Evolutionary conservation across 2,113 vertebrate species (phyloP), one percentile per base, ranked within the genome.

Genomic region (Girardinichthys multiradiatus): DNA sequence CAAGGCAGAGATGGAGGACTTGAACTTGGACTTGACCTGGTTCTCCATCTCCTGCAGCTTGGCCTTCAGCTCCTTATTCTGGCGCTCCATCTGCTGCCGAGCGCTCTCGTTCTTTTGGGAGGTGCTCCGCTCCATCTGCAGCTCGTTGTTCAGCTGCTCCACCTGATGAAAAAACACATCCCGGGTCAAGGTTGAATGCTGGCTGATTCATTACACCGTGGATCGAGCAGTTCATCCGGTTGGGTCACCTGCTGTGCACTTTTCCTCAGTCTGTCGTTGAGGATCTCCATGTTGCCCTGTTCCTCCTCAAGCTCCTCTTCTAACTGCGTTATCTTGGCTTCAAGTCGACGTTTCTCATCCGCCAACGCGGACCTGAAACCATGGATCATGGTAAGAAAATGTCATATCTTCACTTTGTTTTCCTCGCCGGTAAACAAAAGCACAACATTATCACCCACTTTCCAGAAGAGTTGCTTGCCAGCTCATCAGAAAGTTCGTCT

Each of bases 301-400:
- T 99, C 97, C 68, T 99, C 97, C 74, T 99, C 98, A 42, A 99
- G 92, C 87, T 99, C 97, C 79, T 99, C 97, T 62, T 99, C 97
- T 35, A 99, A 90, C 48, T 97, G 96, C 2, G 95, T 69, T 35
- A 99, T 97, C 87, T 96, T 95, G 4, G 96, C 93, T 68, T 99
- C 97, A 86, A 99, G 92, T 1, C 96, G 97, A 4, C 96, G 96
- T 76, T 97, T 98, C 81, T 99, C 97, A 1, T 99, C 97, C 72
- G 95, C 91, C 26, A 96, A 92, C 1, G 95, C 86, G 0, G 95
- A 96, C 90, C 98, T 99, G 68, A 27, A 19, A 31, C 19, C 57
- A 42, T 15, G 57, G 27, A 63, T 54, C 10, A 72, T 29, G 5
- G 24, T 42, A 48, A 17, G 1, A 39, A 39, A 68, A 48, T 15